These are phyloP conservation scores for Dicerorhinus sumatrensis DNA, from an alignment of 2,113 vertebrate genomes.

Conservation along the genomic window DNA sequence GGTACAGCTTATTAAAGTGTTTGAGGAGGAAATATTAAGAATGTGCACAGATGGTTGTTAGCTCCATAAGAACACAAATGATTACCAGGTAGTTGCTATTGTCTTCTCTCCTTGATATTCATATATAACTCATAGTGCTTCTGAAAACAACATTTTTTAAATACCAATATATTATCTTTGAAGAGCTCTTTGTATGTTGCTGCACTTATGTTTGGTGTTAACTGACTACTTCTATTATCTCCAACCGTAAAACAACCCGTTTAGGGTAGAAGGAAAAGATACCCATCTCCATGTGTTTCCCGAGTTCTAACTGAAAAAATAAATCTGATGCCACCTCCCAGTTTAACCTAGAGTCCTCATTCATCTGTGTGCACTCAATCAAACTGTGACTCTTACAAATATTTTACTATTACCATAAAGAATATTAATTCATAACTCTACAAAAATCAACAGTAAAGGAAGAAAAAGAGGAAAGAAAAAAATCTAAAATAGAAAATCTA, in stretches of 20 bases:
- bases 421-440: not conserved
- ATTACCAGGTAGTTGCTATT: conserved; percentile 64
- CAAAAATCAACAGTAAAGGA: not conserved
- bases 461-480: not conserved
- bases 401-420: not conserved
- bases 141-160: conserved; percentile 37
- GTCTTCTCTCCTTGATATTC: conserved; percentile 40
- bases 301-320: not conserved
- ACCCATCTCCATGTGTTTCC: not conserved
- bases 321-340: not conserved
- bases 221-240: not conserved
- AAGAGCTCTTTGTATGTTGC: not conserved
- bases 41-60: conserved; percentile 75
- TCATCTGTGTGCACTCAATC: not conserved
- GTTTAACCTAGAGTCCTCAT: not conserved
- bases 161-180: conserved; percentile 6
- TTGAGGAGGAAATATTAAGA: conserved; percentile 78
- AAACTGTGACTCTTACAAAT: not conserved
- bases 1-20: conserved; percentile 65
- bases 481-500: not conserved
- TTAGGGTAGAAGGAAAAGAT: not conserved
- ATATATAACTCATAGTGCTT: not conserved
- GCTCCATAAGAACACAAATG: conserved; percentile 66
- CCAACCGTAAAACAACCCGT: not conserved
- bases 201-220: not conserved